Evolutionary conservation across 2,888 invertebrate genomes (phyloP), one percentile per base, ranked within the genome.

Genomic region (Drosophila mercatorum): DNA sequence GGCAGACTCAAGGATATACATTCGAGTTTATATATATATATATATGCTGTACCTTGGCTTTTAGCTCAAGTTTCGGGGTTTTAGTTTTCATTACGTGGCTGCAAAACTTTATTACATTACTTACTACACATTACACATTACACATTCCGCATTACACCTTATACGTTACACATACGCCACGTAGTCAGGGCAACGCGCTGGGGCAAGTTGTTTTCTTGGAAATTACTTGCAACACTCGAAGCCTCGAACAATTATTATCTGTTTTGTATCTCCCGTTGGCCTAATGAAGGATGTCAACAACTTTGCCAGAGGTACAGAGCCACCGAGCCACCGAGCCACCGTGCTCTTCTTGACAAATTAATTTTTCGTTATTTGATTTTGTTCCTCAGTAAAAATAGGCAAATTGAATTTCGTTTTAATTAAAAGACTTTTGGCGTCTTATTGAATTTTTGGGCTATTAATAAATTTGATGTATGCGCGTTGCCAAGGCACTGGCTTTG

Each of bases 161-260:
- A 34, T 40, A 61, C 31, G 72, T 76, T 63, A 58, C 67, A 58
- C 82, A 81, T 84, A 72, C 84, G 68, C 53, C 71, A 53, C 22
- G 68, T 74, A 66, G 53, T 10, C 46, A 40, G 7, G 63, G 46
- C 81, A 64, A 81, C 69, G 3, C 53, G 51, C 31, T 28, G 26
- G 8, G 22, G 14, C 44, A 44, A 36, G 57, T 57, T 78, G 57
- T 57, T 78, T 78, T 53, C 22, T 58, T 51, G 62, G 74, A 76
- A 78, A 69, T 78, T 73, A 66, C 60, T 74, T 76, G 65, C 69
- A 78, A 63, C 78, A 68, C 65, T 64, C 60, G 60, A 61, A 64
- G 74, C 78, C 74, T 60, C 63, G 57, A 68, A 60, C 65, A 78
- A 78, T 78, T 76, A 76, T 74, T 78, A 43, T 49, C 73, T 68